Base-by-base conservation (phyloP, 2,888 invertebrate genomes). In the Ptilodon capucinus region DNA sequence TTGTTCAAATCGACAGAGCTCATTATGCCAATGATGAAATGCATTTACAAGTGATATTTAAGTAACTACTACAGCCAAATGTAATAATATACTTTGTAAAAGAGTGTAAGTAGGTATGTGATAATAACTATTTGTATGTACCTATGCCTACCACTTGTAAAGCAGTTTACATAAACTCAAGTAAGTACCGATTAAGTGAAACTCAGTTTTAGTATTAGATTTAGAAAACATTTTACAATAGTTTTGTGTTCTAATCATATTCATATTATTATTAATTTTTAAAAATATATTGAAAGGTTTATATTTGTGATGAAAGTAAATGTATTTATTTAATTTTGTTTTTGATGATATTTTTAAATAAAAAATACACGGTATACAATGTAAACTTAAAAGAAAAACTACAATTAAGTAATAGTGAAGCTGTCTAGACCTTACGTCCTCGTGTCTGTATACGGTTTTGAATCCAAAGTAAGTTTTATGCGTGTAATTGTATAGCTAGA, bases 401-500 rank as follows among this genome's bases (percentile, higher is more conserved):
- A 28, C 7, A 23, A 23, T 2, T 7, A n/a, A n/a, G n/a, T n/a
- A 4, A 11, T 2, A 28, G 11, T n/a, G 16, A 40, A 36, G 42
- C 48, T 45, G 43, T 39, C 42, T 55, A 48, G 57, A 64, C 67
- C 52, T 64, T 65, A 16, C 21, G 23, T 39, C 19, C 19, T 23
- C 17, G 35, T 57, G 39, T 21, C 43, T 54, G 56, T 63, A 60
- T 59, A 64, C 59, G 64, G 60, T 50, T 66, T 55, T 60, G 50
- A 42, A 68, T 66, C 64, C 67, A 70, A 74, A 69, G 60, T 66
- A 69, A 57, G 19, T 41, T 52, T 65, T 66, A 60, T 65, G 68
- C 64, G 65, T 69, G 68, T 73, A 67, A 65, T 68, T 75, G 71
- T 76, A 74, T 72, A 74, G 70, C 57, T 71, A 71, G 68, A 48